phyloP scores from a whole-genome alignment of 1,140 invertebrate species.

The Zaprionus gabonicus region DNA sequence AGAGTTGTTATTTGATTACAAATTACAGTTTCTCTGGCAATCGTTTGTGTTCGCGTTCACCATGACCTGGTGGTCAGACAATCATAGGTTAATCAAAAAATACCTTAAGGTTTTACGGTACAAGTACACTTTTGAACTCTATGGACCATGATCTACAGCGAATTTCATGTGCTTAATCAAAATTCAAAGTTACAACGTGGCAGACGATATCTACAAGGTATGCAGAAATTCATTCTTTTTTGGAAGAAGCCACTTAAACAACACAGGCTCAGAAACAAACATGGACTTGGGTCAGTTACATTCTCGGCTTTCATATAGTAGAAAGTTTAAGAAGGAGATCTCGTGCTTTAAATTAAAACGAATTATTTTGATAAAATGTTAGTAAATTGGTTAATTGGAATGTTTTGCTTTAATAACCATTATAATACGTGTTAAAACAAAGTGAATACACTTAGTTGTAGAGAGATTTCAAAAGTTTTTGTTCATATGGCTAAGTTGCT shows the following conservation, averaged over 20 bases:
- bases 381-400: slow-evolving; percentile 1
- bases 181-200: slow-evolving; percentile 25
- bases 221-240: slow-evolving; percentile 1
- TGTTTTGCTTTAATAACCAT: slow-evolving; percentile 5
- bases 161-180: background rate
- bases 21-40: slow-evolving; percentile 7
- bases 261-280: slow-evolving; percentile 27
- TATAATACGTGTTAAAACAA: slow-evolving; percentile 15
- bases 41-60: background rate
- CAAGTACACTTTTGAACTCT: background rate
- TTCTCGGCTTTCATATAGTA: background rate
- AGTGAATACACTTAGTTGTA: slow-evolving; percentile 32
- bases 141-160: background rate
- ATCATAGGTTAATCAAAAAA: slow-evolving; percentile 1
- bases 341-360: background rate
- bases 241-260: background rate
- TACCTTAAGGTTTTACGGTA: background rate
- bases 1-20: background rate
- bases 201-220: slow-evolving; percentile 3
- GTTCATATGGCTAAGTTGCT: slow-evolving; percentile 17
- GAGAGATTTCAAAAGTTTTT: slow-evolving; percentile 24
- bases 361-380: slow-evolving; percentile 2
- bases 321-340: background rate
- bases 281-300: slow-evolving; percentile 29
- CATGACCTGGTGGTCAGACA: background rate